These are phyloP conservation scores for Furcifer pardalis DNA, from an alignment of 2,797 vertebrate genomes.

Conservation along the genomic window DNA sequence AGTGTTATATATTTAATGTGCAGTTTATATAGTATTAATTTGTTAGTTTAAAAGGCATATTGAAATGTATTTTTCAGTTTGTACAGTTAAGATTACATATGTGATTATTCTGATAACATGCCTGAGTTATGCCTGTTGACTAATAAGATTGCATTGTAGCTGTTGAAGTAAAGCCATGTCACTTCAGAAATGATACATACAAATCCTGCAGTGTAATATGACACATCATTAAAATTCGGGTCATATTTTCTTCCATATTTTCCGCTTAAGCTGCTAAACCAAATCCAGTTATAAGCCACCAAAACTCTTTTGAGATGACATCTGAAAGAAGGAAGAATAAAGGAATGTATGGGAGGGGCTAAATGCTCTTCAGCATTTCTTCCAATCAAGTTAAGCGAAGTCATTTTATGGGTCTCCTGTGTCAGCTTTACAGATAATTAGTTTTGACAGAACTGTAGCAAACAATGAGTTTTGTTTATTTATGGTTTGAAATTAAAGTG, in stretches of 20 bases:
- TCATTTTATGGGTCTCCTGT: conserved; percentile 56
- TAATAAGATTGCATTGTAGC: conserved; percentile 28
- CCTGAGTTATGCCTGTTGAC: conserved; percentile 18
- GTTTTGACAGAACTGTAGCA: conserved; percentile 50
- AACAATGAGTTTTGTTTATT: conserved; percentile 51
- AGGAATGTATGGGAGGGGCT: conserved; percentile 47
- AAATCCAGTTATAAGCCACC: conserved; percentile 55
- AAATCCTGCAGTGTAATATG: conserved; percentile 33
- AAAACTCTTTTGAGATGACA: conserved; percentile 52
- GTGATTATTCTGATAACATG: conserved; percentile 33
- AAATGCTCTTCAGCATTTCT: conserved; percentile 53
- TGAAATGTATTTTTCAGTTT: conserved; percentile 39
- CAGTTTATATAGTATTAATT: neutral
- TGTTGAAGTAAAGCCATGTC: conserved; percentile 36
- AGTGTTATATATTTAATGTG: conserved; percentile 13
- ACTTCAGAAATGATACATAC: conserved; percentile 49
- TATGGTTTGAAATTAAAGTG: conserved; percentile 20
- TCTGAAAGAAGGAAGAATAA: conserved; percentile 50
- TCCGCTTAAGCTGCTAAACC: conserved; percentile 57
- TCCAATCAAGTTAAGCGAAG: conserved; percentile 61
- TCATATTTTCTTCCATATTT: conserved; percentile 42
- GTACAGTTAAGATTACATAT: conserved; percentile 8
- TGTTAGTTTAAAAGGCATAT: neutral
- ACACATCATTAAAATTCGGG: conserved; percentile 66
- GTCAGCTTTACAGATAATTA: conserved; percentile 56